phyloP scores from a whole-genome alignment of 92 coral and sea anemone species.

The Zoanthus gigantus region DNA sequence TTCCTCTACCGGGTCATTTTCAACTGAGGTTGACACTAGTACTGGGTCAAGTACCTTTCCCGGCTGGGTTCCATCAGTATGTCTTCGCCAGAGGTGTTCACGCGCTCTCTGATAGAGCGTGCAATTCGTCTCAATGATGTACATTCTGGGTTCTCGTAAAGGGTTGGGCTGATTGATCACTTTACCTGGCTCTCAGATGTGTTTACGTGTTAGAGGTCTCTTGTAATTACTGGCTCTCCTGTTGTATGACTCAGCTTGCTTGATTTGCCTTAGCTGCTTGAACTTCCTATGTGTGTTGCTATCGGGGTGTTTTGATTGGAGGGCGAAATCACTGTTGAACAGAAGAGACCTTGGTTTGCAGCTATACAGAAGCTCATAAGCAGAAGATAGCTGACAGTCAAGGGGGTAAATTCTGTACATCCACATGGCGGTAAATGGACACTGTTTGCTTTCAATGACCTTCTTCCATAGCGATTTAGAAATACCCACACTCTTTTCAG shows the following conservation, averaged over 20 bases:
- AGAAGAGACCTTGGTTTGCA: constrained; percentile 59
- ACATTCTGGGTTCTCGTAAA: constrained; percentile 61
- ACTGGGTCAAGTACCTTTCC: neutral
- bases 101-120: constrained; percentile 52
- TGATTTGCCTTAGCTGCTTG: constrained; percentile 45
- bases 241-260: constrained; percentile 38
- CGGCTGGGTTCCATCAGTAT: neutral
- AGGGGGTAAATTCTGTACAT: constrained; percentile 54
- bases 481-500: constrained; percentile 54
- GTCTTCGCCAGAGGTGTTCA: constrained; percentile 55
- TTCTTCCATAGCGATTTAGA: constrained; percentile 60
- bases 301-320: constrained; percentile 59
- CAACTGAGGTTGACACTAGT: neutral
- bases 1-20: neutral
- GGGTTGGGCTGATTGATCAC: constrained; percentile 47
- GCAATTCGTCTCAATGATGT: constrained; percentile 37
- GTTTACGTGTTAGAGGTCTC: neutral
- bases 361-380: constrained; percentile 4
- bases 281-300: constrained; percentile 41
- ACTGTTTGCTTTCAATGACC: constrained; percentile 58
- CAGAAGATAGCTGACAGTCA: neutral
- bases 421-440: constrained; percentile 65
- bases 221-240: constrained; percentile 10
- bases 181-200: constrained; percentile 5
- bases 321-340: constrained; percentile 45